Base-by-base conservation (phyloP, 2,888 invertebrate species). In the Athalia circularis region DNA sequence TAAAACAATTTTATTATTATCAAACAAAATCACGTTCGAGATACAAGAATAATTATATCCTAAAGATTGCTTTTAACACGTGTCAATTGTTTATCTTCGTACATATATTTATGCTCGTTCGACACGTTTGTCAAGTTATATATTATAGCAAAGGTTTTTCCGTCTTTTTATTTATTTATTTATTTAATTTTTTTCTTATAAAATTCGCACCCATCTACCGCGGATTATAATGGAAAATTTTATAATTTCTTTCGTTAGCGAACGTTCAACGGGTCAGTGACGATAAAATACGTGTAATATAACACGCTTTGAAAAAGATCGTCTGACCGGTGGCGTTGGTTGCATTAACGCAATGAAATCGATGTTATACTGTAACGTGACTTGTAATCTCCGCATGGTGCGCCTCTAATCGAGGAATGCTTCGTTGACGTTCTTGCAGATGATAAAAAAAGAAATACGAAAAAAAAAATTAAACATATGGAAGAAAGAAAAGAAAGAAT, bases 381-480 rank as follows among this genome's bases (percentile, higher is more conserved):
- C 70, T 72, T 72, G 45, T 72, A 72, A 29, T 29, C 29, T 72
- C 59, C 13, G 13, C 45, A 57, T 57, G 57, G 70, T 59, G 57
- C 47, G 59, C 59, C 59, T 6, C 29, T 29, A 29, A 29, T 29
- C 72, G 47, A 72, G 72, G 72, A 72, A 72, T 72, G 72, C 72
- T 72, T 72, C 57, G 45, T 72, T 72, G 72, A 72, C 72, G 72
- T 13, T 72, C 59, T 72, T 47, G 72, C 47, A 59, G 72, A 72
- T 72, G 59, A 72, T 47, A 47, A 47, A 47, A 52, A 15, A 52
- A 47, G 45, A 3, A 54, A 0, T 65, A 48, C 13, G 2, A 50
- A 50, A 67, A 7, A 50, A 4, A 65, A 4, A 11, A 29, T 29
- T 1, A 29, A 29, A 29, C 29, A 29, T 29, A 29, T 29, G 29